Conservation (phyloP, 2,113 vertebrate species). For the Macquaria ambigua region DNA sequence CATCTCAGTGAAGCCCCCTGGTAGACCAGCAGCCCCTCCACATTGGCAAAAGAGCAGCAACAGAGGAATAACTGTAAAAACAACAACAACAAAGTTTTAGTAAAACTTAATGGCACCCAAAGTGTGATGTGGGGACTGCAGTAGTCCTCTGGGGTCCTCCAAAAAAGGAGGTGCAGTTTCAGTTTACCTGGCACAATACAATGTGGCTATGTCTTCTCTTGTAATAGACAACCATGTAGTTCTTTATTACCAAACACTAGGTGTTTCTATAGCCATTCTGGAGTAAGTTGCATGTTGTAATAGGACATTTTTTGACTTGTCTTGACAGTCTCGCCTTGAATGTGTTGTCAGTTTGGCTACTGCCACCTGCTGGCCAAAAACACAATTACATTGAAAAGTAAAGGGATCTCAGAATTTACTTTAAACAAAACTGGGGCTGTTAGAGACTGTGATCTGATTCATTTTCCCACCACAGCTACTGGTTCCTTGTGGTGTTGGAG, state of each 20-base stretch:
- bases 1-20: slow-evolving; percentile 76
- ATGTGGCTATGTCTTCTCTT: background rate
- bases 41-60: slow-evolving; percentile 84
- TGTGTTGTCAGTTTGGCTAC: background rate
- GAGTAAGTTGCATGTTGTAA: background rate
- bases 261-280: background rate
- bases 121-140: background rate
- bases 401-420: background rate
- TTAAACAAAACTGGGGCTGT: background rate
- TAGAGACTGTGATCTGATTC: background rate
- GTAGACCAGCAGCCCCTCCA: slow-evolving; percentile 56
- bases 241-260: too few species aligned
- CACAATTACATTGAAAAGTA: background rate
- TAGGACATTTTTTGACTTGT: background rate
- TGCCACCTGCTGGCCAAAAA: background rate
- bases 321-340: too few species aligned
- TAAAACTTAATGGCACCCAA: background rate
- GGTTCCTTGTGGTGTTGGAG: background rate
- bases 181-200: background rate
- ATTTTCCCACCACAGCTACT: background rate
- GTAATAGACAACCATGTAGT: too few species aligned
- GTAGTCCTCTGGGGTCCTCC: background rate
- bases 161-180: background rate
- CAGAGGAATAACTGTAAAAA: slow-evolving; percentile 87
- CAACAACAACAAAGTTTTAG: background rate